Evolutionary conservation across 1,140 invertebrate species (phyloP).

Genomic region (Tigriopus japonicus): DNA sequence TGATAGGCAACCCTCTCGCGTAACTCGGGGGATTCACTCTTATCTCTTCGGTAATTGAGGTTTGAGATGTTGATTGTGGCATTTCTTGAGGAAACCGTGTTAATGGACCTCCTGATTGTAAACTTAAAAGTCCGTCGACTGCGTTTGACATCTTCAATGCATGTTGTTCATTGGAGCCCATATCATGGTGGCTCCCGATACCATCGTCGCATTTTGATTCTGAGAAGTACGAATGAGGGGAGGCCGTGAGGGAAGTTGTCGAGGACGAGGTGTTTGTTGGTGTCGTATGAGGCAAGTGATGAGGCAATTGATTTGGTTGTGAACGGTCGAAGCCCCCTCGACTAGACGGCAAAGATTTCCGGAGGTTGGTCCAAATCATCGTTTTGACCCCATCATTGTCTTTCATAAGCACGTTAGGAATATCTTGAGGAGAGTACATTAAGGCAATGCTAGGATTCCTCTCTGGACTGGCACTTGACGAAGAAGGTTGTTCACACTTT

Average conservation of each 20-base stretch:
- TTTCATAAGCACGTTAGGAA: conserved; percentile 36
- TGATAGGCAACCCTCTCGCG: conserved; percentile 38
- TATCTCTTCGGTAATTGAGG: conserved; percentile 15
- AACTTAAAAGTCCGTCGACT: conserved; percentile 55
- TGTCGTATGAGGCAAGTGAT: conserved; percentile 13
- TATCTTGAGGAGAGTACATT: conserved; percentile 16
- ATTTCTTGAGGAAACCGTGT: background rate
- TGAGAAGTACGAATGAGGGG: too few species aligned
- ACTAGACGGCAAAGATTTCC: background rate
- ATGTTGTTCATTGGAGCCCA: background rate
- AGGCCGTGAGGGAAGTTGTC: conserved; percentile 17
- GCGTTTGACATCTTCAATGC: conserved; percentile 25
- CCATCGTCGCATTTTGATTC: too few species aligned
- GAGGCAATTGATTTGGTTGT: conserved; percentile 15
- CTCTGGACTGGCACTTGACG: background rate
- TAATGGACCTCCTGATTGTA: conserved; percentile 36
- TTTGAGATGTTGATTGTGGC: conserved; percentile 15
- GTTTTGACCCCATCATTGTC: conserved; percentile 71
- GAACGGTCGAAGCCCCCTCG: conserved; percentile 1
- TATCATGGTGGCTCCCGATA: conserved; percentile 13
- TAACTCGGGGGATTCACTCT: conserved; percentile 16
- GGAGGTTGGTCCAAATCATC: conserved; percentile 62
- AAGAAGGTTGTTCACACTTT: background rate
- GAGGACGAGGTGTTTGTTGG: conserved; percentile 10
- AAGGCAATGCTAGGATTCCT: conserved; percentile 14